phyloP scores from a whole-genome alignment of 2,888 invertebrate genomes.

The Parnassius smintheus region DNA sequence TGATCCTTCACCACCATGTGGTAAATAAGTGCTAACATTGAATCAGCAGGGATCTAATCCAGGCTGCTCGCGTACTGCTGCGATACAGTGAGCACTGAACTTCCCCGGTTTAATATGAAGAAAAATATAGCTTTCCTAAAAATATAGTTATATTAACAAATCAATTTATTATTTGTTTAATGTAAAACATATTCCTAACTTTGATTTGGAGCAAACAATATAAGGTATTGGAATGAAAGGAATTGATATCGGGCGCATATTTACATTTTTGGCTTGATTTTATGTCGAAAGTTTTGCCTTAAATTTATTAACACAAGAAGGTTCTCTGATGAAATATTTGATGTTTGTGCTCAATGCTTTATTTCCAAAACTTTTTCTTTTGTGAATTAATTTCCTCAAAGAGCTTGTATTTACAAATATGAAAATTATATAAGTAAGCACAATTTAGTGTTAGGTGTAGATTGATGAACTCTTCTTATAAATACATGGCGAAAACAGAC shows the following conservation, averaged over 20 bases:
- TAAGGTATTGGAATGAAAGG: slow-evolving; percentile 11
- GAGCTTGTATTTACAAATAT: background rate
- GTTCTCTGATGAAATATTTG: slow-evolving; percentile 23
- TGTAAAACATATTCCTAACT: slow-evolving; percentile 6
- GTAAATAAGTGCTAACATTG: no score
- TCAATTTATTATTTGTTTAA: slow-evolving; percentile 13
- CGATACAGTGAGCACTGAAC: no score
- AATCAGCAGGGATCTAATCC: no score
- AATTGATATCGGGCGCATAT: slow-evolving; percentile 21
- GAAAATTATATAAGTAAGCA: background rate
- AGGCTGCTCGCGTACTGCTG: no score
- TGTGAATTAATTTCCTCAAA: slow-evolving; percentile 16
- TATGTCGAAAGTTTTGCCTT: slow-evolving; percentile 19
- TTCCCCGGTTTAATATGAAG: no score
- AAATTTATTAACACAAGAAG: slow-evolving; percentile 24
- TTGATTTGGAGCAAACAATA: slow-evolving; percentile 19
- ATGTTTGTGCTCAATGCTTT: slow-evolving; percentile 21
- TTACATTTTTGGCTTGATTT: slow-evolving; percentile 21
- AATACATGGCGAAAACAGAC: no score
- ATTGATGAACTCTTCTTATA: no score
- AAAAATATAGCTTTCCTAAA: background rate
- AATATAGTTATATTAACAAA: slow-evolving; percentile 1
- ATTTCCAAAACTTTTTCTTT: slow-evolving; percentile 16
- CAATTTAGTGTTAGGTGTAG: background rate
- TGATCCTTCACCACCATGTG: no score